Base-by-base conservation (phyloP, 2,113 vertebrate species). In the Mesitornis unicolor region DNA sequence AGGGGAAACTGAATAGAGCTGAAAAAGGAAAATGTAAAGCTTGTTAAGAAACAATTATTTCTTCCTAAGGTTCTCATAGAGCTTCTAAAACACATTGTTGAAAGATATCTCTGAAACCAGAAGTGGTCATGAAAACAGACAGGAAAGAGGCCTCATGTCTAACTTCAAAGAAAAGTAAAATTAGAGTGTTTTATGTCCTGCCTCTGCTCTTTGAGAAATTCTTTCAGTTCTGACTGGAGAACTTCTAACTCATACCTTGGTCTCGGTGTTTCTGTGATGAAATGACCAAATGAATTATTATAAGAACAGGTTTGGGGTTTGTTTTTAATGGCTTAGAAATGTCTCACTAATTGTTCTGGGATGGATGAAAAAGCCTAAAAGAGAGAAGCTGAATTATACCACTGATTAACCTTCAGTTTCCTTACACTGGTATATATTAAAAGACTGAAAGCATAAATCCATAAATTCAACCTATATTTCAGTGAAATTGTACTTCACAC, bases 351-450 rank as follows among this genome's bases (percentile, higher is more conserved):
- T 64, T 87, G 4, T 13, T 81, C 54, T 31, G 11, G 11, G 25
- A 51, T 47, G 7, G 6, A 59, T 67, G 15, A 70, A 73, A 69
- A 22, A 65, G 4, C 10, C 5, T 48, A 21, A 50, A 71, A 24
- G 2, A 38, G 25, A 43, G 25, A 63, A 75, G 33, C 1, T 84
- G 42, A 68, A 63, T 42, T 70, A 59, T 33, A n/a, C n/a, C 10
- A 19, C 10, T 75, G 11, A 18, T 86, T 56, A 69, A 40, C 11
- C 13, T 74, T 74, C n/a, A 11, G 2, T 57, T 84, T 43, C 22
- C 15, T 35, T 56, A 10, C 2, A 7, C 0, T 2, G 2, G 1
- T 48, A 25, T 22, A 19, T 13, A 25, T 26, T 73, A 47, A 59
- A 83, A 51, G n/a, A 17, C 14, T n/a, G 13, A 69, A 13, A 36